phyloP scores from a whole-genome alignment of 2,888 invertebrate species.

The Tachina lurida region DNA sequence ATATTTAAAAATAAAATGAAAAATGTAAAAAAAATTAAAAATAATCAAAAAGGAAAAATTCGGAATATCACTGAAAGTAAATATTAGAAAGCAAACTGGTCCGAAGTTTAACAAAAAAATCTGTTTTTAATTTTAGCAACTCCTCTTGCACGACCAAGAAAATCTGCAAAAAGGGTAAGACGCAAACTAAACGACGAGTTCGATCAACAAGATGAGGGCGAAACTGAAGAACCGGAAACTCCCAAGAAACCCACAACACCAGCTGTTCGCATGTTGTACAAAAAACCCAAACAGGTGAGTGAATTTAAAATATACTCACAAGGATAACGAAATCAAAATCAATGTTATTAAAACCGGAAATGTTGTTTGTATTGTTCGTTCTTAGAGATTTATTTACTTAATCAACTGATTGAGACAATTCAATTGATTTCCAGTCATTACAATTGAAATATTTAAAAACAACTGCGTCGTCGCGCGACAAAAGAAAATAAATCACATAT shows the following conservation, averaged over 20 bases:
- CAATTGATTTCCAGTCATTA: conserved; percentile 29
- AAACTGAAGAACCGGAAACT: background rate
- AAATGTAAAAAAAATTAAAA: background rate
- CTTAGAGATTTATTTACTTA: conserved; percentile 12
- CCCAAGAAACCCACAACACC: background rate
- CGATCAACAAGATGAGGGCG: background rate
- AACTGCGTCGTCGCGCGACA: conserved; percentile 29
- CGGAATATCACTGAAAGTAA: conserved; percentile 33
- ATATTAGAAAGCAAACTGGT: background rate
- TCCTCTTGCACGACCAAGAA: conserved; percentile 1
- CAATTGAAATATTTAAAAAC: conserved; percentile 31
- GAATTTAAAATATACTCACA: background rate
- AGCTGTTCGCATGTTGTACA: background rate
- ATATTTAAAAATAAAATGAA: conserved; percentile 7
- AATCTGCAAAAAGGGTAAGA: background rate
- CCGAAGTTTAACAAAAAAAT: background rate
- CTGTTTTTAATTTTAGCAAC: conserved; percentile 18
- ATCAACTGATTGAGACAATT: conserved; percentile 49
- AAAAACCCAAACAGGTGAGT: conserved; percentile 34
- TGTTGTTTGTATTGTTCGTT: conserved; percentile 13
- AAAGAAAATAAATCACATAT: background rate
- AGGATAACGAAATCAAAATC: conserved; percentile 13
- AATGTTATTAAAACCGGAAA: conserved; percentile 54
- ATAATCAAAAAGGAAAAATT: background rate
- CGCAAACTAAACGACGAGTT: background rate